These are phyloP conservation scores for Xestia rhomboidea DNA, from an alignment of 2,888 invertebrate species.

Conservation along the genomic window DNA sequence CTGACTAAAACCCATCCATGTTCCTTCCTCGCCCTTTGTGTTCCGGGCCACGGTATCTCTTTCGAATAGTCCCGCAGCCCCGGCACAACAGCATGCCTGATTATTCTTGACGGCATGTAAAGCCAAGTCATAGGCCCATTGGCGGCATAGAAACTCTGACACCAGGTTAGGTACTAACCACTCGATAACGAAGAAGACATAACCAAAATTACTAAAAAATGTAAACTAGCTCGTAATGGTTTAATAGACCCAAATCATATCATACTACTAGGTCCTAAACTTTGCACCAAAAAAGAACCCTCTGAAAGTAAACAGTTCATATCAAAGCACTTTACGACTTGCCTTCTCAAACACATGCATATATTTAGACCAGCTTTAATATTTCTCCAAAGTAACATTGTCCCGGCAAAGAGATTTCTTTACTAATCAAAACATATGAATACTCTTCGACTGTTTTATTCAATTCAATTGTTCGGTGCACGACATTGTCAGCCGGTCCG, in stretches of 20 bases:
- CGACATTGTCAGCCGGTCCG: constrained; percentile 67
- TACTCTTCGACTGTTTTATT: constrained; percentile 74
- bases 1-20: too few relatives aligned
- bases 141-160: too few relatives aligned
- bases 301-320: constrained; percentile 33
- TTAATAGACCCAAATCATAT: neutral
- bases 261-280: neutral
- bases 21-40: too few relatives aligned
- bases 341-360: constrained; percentile 38
- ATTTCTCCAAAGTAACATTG: constrained; percentile 58
- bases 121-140: too few relatives aligned
- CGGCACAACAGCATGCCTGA: too few relatives aligned
- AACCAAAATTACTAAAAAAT: too few relatives aligned
- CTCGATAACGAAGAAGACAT: too few relatives aligned
- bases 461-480: constrained; percentile 72
- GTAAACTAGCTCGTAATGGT: neutral
- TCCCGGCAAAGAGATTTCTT: constrained; percentile 62
- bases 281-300: neutral
- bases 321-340: constrained; percentile 40
- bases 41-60: too few relatives aligned
- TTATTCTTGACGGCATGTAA: too few relatives aligned
- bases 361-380: constrained; percentile 53
- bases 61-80: too few relatives aligned
- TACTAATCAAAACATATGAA: constrained; percentile 71
- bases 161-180: too few relatives aligned